phyloP scores from a whole-genome alignment of 2,113 vertebrate genomes.

The Protobothrops flavoviridis region DNA sequence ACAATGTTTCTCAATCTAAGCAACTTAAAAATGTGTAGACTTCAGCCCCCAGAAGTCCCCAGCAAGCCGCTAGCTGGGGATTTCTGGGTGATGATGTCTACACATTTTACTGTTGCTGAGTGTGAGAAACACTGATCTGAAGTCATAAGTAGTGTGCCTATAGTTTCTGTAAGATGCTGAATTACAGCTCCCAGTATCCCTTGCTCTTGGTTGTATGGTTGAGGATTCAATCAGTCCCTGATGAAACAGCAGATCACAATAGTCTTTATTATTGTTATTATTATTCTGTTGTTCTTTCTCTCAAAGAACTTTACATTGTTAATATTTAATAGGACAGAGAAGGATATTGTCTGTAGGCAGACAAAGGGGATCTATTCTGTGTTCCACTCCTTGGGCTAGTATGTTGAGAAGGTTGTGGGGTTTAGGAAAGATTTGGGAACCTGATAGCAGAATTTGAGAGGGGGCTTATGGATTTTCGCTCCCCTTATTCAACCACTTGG shows the following conservation, averaged over 20 bases:
- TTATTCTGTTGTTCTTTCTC: background rate
- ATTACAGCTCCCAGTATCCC: background rate
- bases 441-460: background rate
- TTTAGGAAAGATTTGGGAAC: background rate
- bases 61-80: background rate
- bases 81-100: background rate
- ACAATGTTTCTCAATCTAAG: background rate
- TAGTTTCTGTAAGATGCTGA: background rate
- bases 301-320: background rate
- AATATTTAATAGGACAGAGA: background rate
- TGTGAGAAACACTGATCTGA: background rate
- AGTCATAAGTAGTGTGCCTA: background rate
- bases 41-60: background rate
- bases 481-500: too few species aligned
- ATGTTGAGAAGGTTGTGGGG: background rate
- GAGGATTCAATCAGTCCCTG: background rate
- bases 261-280: background rate
- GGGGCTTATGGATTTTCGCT: background rate
- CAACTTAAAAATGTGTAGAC: background rate
- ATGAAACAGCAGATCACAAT: background rate
- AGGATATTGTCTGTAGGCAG: background rate
- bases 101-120: background rate
- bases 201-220: background rate
- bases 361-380: background rate
- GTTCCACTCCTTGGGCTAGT: too few species aligned